Evolutionary conservation across 64 coral and sea anemone genomes (phyloP).

Genomic region (Acropora tenuis): DNA sequence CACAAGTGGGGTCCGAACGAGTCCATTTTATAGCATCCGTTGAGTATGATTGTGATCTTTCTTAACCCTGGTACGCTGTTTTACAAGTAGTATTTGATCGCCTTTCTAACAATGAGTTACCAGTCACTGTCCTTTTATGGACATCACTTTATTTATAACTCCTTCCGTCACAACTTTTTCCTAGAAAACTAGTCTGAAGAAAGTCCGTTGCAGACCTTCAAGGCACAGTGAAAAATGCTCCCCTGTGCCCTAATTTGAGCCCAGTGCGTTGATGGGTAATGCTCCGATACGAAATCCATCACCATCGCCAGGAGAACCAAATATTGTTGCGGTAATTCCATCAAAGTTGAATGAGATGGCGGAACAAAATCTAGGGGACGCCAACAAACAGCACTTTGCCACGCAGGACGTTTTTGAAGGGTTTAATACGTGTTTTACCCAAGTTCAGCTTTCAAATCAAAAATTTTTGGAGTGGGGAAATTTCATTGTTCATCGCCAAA

Average conservation of each 20-base stretch:
- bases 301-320: background rate
- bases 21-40: no score
- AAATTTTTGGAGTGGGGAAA: background rate
- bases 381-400: background rate
- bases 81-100: no score
- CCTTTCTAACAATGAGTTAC: background rate
- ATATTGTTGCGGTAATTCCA: background rate
- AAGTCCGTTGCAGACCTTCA: background rate
- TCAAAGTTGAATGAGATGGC: background rate
- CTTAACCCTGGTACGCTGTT: no score
- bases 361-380: background rate
- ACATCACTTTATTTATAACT: background rate
- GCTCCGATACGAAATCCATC: background rate
- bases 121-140: slow-evolving; percentile 13
- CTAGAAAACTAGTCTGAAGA: background rate
- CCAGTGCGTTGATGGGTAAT: background rate
- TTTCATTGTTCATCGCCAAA: background rate
- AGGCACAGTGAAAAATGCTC: background rate
- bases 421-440: background rate
- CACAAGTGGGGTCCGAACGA: no score
- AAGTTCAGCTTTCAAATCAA: background rate
- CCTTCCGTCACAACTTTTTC: background rate
- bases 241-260: no score
- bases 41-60: no score
- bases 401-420: background rate